Conservation (phyloP, 2,113 vertebrate species). For the Petroica traversi region DNA sequence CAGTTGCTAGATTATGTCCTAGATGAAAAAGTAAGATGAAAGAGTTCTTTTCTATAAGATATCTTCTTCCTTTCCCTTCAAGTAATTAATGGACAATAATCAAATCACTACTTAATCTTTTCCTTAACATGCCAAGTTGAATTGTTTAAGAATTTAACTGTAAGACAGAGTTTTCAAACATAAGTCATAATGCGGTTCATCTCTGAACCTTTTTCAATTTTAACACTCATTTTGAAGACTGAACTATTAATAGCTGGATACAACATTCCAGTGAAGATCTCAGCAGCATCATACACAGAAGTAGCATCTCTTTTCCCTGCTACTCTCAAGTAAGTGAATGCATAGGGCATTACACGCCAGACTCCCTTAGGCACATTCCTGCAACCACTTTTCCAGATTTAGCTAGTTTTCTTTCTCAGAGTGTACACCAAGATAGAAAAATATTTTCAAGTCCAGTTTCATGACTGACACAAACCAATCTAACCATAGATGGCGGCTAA, state of each 20-base stretch:
- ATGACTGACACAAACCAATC: not conserved
- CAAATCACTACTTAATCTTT: not conserved
- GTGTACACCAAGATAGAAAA: not conserved
- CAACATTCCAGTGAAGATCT: not conserved
- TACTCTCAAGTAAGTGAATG: not conserved
- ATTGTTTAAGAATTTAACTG: not conserved
- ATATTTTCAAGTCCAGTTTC: not conserved
- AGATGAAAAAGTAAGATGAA: slow-evolving; percentile 19
- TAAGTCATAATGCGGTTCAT: not conserved
- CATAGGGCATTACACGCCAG: not conserved
- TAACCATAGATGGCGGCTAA: not conserved
- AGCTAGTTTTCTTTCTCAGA: not conserved
- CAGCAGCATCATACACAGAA: not conserved
- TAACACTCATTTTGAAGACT: not conserved
- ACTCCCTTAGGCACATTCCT: not conserved
- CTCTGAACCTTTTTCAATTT: not conserved
- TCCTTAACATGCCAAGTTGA: not conserved
- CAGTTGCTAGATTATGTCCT: not conserved
- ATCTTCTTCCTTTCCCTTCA: not conserved
- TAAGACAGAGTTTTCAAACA: not conserved
- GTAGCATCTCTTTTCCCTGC: not conserved
- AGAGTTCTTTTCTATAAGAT: not conserved
- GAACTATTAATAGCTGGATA: not conserved
- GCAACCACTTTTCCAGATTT: not conserved
- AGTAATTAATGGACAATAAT: not conserved